phyloP scores from a whole-genome alignment of 2,113 vertebrate species.

The Lasiurus cinereus region DNA sequence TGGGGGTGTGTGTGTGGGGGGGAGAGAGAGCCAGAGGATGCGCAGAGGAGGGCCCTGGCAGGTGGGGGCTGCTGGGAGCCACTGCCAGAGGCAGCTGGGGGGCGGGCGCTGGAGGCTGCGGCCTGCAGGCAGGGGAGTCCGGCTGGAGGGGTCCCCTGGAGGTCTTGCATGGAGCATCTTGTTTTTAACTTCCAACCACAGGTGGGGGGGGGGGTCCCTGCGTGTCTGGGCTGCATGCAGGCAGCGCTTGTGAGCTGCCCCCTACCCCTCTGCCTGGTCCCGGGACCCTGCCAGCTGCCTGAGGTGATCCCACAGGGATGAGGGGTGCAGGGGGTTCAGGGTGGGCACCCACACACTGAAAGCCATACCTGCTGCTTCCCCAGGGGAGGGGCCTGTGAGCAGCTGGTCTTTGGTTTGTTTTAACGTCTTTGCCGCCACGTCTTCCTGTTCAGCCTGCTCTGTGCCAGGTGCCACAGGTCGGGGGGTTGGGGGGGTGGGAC shows the following conservation, averaged over 20 bases:
- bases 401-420: background rate
- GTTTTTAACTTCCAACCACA: background rate
- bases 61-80: background rate
- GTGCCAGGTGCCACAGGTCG: background rate
- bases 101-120: background rate
- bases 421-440: background rate
- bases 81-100: background rate
- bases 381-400: background rate
- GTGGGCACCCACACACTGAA: background rate
- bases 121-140: rapidly evolving
- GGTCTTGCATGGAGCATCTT: no score
- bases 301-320: background rate
- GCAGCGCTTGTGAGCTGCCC: background rate
- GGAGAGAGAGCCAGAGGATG: background rate
- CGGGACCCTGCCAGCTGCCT: background rate
- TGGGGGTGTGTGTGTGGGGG: no score
- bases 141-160: background rate
- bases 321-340: background rate
- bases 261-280: background rate
- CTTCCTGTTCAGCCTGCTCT: background rate
- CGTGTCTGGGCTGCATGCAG: background rate
- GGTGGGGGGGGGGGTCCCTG: background rate
- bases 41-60: background rate
- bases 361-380: background rate
- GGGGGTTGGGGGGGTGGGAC: background rate